Evolutionary conservation across 2,113 vertebrate species (phyloP).

Genomic region (Lophochroa leadbeateri): DNA sequence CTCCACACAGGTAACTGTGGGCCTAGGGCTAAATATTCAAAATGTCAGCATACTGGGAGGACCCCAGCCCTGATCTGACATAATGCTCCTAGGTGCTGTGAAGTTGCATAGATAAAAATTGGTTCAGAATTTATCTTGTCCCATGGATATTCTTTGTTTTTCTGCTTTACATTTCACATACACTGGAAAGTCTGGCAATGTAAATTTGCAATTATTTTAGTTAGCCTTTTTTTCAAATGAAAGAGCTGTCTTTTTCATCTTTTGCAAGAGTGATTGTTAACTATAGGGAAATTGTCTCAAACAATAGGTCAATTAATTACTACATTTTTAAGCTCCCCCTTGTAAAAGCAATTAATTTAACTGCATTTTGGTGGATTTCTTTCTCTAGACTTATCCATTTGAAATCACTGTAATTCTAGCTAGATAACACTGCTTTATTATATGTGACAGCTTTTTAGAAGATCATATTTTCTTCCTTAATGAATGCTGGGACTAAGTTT

Average conservation of each 20-base stretch:
- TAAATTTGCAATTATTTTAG: background rate
- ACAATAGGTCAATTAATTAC: conserved; percentile 75
- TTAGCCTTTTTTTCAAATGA: conserved; percentile 1
- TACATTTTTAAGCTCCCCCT: conserved; percentile 59
- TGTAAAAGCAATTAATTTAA: conserved; percentile 76
- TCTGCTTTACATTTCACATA: background rate
- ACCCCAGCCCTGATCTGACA: background rate
- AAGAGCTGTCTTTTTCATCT: conserved; percentile 15
- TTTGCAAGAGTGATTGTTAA: conserved; percentile 54
- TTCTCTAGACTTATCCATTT: conserved; percentile 46
- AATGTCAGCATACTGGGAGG: background rate
- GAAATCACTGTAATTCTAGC: conserved; percentile 66
- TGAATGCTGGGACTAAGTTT: conserved; percentile 60
- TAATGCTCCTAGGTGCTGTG: background rate
- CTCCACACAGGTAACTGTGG: background rate
- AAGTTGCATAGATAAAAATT: background rate
- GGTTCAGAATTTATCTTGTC: background rate
- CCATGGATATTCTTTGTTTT: background rate
- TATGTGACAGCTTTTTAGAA: conserved; percentile 61
- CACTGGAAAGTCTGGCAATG: background rate
- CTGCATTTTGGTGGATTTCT: conserved; percentile 58
- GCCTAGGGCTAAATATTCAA: background rate
- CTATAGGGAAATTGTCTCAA: conserved; percentile 55
- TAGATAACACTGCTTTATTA: conserved; percentile 58
- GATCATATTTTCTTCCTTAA: conserved; percentile 59